Evolutionary conservation across 1,140 invertebrate genomes (phyloP).

Genomic region (Hetaerina americana): DNA sequence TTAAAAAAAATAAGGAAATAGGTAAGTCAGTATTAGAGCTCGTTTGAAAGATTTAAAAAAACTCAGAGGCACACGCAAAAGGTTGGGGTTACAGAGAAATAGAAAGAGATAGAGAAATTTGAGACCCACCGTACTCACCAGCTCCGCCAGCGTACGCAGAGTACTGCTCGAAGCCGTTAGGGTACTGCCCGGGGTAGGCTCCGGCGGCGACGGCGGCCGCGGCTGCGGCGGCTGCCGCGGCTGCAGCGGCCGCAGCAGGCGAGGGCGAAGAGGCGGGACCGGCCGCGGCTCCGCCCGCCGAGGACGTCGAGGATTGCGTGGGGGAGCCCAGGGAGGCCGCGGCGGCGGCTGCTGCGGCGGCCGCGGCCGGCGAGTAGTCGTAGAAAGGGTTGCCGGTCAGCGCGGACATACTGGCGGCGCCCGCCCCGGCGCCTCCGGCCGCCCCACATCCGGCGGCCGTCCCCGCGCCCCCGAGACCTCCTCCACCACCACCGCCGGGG

Average conservation of each 20-base stretch:
- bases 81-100: too few relatives aligned
- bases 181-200: constrained; percentile 52
- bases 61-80: too few relatives aligned
- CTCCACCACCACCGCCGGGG: background rate
- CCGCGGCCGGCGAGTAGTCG: background rate
- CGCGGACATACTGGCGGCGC: background rate
- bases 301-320: background rate
- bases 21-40: too few relatives aligned
- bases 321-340: background rate
- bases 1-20: too few relatives aligned
- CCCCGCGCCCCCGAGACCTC: background rate
- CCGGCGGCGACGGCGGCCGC: constrained; percentile 47
- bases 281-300: constrained; percentile 10
- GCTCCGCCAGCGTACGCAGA: background rate
- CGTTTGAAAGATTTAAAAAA: too few relatives aligned
- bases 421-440: too few relatives aligned
- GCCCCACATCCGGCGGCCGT: background rate
- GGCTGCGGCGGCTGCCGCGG: background rate
- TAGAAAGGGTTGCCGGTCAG: background rate
- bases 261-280: constrained; percentile 29
- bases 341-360: background rate
- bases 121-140: background rate
- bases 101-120: background rate
- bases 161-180: constrained; percentile 45
- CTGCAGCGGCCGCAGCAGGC: background rate